Percentiles rank a stretch among this genome's conserved stretches.
Conservation (phyloP, 2,888 invertebrate species). For the Microplitis deprimator region DNA sequence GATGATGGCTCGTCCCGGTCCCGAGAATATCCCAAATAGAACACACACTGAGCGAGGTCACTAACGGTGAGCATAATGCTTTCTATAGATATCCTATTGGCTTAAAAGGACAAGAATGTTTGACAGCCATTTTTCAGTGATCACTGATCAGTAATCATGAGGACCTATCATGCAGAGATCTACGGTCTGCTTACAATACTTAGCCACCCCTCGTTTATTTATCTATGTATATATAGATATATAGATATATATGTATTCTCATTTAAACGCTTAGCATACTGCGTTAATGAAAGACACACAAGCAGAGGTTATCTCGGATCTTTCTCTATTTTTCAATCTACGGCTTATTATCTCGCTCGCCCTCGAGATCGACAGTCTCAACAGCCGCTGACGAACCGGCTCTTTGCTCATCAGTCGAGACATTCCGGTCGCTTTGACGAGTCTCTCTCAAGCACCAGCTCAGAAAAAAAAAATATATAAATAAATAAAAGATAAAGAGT, state of each 20-base stretch:
- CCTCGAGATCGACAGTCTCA: slow-evolving; percentile 7
- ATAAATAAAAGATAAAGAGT: slow-evolving; percentile 16
- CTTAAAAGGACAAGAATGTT: slow-evolving; percentile 67
- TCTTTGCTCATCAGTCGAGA: neutral
- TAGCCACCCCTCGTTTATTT: slow-evolving; percentile 29
- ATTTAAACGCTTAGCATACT: neutral
- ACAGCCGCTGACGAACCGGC: slow-evolving; percentile 26
- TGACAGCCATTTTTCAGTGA: slow-evolving; percentile 71
- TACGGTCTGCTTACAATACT: slow-evolving; percentile 36
- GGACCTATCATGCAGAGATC: slow-evolving; percentile 54
- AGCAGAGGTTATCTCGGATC: slow-evolving; percentile 25
- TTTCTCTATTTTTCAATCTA: slow-evolving; percentile 31
- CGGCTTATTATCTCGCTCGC: slow-evolving; percentile 11
- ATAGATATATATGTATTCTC: slow-evolving; percentile 8
- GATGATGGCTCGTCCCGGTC: slow-evolving; percentile 28
- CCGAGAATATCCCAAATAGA: neutral
- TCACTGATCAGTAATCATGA: slow-evolving; percentile 67
- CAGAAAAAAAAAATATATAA: slow-evolving; percentile 23
- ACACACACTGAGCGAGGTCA: slow-evolving; percentile 57
- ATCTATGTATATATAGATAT: no score
- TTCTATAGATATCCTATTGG: slow-evolving; percentile 23
- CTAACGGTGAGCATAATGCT: slow-evolving; percentile 39
- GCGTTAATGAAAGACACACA: slow-evolving; percentile 10
- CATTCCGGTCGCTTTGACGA: neutral
- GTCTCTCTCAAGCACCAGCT: neutral